Evolutionary conservation across 2,113 vertebrate species (phyloP).

Genomic region (Todiramphus saurophagus): DNA sequence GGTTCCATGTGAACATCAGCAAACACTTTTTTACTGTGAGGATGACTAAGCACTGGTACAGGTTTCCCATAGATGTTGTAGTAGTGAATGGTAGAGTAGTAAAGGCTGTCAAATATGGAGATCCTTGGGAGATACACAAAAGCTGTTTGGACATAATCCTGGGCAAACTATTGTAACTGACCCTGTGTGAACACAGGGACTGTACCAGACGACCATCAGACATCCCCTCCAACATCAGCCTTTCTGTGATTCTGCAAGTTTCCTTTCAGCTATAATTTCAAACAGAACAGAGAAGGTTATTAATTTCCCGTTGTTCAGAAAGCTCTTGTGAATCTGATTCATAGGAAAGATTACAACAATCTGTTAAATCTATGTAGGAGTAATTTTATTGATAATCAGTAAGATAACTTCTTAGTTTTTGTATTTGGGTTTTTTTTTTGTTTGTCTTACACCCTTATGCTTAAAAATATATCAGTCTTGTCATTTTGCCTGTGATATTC

Average conservation of each 20-base stretch:
- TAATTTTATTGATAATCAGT: neutral
- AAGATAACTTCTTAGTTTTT: neutral
- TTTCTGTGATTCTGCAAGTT: neutral
- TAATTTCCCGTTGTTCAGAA: neutral
- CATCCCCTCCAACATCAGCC: neutral
- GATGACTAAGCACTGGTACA: neutral
- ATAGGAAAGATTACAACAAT: neutral
- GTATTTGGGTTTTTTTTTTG: neutral
- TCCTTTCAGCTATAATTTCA: neutral
- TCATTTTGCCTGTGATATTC: neutral
- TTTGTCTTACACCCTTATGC: neutral
- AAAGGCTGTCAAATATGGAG: neutral
- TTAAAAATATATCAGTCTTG: neutral
- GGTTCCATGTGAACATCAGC: neutral
- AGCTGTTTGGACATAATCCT: neutral
- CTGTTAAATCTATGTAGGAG: neutral
- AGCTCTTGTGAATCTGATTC: neutral
- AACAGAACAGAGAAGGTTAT: neutral
- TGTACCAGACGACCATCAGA: neutral
- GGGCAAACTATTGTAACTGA: neutral
- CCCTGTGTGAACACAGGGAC: neutral
- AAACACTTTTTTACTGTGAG: neutral
- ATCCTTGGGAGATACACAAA: neutral
- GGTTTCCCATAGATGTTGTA: neutral
- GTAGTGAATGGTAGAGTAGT: neutral